These are phyloP conservation scores for Todus mexicanus DNA, from an alignment of 2,797 vertebrate genomes.

Conservation along the genomic window DNA sequence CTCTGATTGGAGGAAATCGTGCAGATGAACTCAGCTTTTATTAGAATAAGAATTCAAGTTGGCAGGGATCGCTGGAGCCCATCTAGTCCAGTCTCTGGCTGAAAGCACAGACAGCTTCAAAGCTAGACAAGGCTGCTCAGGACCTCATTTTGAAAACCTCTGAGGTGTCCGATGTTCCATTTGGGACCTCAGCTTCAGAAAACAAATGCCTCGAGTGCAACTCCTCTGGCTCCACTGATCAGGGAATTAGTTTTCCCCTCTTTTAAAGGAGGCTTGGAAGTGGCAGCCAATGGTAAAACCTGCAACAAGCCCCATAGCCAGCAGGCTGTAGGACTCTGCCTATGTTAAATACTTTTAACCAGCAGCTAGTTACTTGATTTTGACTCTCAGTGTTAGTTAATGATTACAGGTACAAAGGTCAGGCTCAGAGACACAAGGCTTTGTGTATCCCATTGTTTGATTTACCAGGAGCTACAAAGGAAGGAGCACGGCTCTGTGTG, in stretches of 20 bases:
- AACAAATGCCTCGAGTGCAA: background rate
- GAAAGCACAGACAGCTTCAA: background rate
- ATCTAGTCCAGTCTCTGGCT: background rate
- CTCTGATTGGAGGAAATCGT: background rate
- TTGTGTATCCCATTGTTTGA: constrained; percentile 33
- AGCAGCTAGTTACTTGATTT: background rate
- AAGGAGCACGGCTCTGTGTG: background rate
- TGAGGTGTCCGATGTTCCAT: background rate
- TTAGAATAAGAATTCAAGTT: background rate
- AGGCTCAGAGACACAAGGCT: constrained; percentile 13
- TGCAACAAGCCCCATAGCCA: background rate
- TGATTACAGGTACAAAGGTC: constrained; percentile 48
- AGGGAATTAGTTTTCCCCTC: background rate
- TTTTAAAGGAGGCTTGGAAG: background rate
- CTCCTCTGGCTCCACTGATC: background rate
- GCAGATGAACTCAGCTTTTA: background rate
- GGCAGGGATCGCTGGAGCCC: background rate
- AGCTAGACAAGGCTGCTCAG: background rate
- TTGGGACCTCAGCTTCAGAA: background rate
- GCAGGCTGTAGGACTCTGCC: background rate
- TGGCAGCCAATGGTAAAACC: background rate
- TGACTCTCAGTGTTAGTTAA: constrained; percentile 25
- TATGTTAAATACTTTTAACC: background rate
- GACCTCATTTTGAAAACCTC: background rate
- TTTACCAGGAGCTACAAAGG: constrained; percentile 35